Evolutionary conservation across 2,113 vertebrate species (phyloP).

Genomic region (Onychostruthus taczanowskii): DNA sequence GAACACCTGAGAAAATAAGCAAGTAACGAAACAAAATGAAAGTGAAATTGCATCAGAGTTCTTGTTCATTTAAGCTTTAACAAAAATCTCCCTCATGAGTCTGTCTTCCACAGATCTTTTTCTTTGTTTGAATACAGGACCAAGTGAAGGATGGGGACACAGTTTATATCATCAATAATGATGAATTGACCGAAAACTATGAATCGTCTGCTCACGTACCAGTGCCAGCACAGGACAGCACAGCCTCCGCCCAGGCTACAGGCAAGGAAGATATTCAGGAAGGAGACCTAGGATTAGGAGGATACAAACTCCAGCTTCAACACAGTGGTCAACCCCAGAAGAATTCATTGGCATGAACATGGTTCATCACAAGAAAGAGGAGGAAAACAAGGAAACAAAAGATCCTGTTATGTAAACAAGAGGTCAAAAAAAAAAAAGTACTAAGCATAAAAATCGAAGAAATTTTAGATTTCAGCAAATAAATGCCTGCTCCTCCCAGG

Average conservation of each 20-base stretch:
- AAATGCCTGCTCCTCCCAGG: neutral
- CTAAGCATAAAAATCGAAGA: neutral
- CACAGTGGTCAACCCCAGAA: conserved; percentile 3
- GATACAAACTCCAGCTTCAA: conserved; percentile 67
- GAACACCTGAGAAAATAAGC: neutral
- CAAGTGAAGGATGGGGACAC: conserved; percentile 64
- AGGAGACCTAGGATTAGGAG: conserved; percentile 76
- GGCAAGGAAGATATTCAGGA: conserved; percentile 71
- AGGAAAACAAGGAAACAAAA: neutral
- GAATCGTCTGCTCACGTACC: neutral
- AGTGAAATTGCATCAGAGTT: neutral
- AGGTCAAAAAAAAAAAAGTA: neutral
- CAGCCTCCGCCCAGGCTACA: neutral
- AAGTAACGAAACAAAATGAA: neutral
- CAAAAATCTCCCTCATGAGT: neutral
- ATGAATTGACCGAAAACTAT: conserved; percentile 65
- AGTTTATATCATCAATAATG: conserved; percentile 71
- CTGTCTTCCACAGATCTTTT: neutral
- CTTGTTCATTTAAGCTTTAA: neutral
- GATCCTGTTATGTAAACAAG: neutral
- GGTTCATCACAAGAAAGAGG: neutral
- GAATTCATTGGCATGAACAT: neutral
- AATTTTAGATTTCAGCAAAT: conserved; percentile 9
- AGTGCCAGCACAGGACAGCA: neutral
- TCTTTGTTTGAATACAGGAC: conserved; percentile 57